Base-by-base conservation (phyloP, 2,113 vertebrate species). In the Pseudorhombus dupliciocellatus region DNA sequence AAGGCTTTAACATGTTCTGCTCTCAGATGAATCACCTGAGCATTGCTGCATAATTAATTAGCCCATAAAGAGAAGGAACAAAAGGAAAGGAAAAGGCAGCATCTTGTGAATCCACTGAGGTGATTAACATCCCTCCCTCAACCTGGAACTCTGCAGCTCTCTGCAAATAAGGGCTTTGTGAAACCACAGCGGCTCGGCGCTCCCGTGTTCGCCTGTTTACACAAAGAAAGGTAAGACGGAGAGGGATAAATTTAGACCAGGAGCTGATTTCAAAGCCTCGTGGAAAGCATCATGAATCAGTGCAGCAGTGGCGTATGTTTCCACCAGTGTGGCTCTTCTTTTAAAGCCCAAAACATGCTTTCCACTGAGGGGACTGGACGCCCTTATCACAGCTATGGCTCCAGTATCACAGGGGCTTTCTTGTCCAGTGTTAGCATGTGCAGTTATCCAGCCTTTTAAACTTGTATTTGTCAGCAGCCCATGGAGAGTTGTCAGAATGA, bases 21-120 rank as follows among this genome's bases (percentile, higher is more conserved):
- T 89, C 86, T 87, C 84, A 80, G 85, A 89, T 89, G 87, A 88
- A 85, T 89, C 79, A 92, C 91, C 91, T 92, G 89, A 86, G 68
- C 81, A 87, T 90, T 87, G 87, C 87, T 92, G 90, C 90, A 93
- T 92, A 93, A 93, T 93, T 93, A 94, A 94, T 90, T 87, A 91
- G 88, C 79, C 80, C 83, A 88, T 89, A 86, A 93, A 90, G 75
- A 83, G 84, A 66, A 31, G 55, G 78, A 86, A 85, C 81, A 91
- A 88, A 91, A 85, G 88, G 77, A 87, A 86, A 84, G 80, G 77
- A 78, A 88, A 84, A 85, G 64, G 86, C 69, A 87, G 84, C 84
- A 79, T 88, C 83, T 77, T 55, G 58, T 76, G 79, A 89, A 91
- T 81, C 64, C 86, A 79, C 90, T 37, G 42, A 93, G 89, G 88